These are phyloP conservation scores for Peromyscus attwateri DNA, from an alignment of 2,797 vertebrate genomes.

Conservation along the genomic window DNA sequence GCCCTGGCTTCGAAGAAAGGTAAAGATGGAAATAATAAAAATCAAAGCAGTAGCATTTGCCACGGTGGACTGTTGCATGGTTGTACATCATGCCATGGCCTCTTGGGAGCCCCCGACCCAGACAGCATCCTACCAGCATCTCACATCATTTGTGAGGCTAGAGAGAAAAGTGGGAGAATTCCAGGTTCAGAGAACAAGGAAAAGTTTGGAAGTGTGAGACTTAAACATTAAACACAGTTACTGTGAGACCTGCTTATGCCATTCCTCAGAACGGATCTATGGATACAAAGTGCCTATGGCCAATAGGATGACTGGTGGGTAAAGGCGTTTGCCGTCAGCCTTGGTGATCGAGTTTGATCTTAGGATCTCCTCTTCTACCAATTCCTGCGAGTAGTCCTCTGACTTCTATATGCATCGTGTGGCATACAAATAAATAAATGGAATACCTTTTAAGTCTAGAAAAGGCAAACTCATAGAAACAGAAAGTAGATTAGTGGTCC, in stretches of 20 bases:
- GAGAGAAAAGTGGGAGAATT: background rate
- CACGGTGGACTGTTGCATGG: too few relatives aligned
- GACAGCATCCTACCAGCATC: background rate
- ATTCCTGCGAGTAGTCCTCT: background rate
- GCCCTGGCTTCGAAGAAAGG: background rate
- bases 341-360: background rate
- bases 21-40: background rate
- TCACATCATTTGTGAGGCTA: fast-evolving
- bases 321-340: background rate
- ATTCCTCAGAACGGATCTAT: too few relatives aligned
- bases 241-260: background rate
- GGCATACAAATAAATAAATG: background rate
- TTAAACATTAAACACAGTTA: too few relatives aligned
- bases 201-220: background rate
- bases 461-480: background rate
- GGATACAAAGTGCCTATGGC: background rate
- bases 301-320: background rate
- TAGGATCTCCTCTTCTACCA: background rate
- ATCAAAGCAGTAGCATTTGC: background rate
- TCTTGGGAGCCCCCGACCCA: background rate
- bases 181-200: background rate
- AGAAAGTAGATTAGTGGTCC: background rate
- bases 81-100: fast-evolving
- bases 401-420: background rate
- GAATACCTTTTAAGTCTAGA: background rate